Evolutionary conservation across 2,888 invertebrate species (phyloP).

Genomic region (Nipponacmea schrenckii): DNA sequence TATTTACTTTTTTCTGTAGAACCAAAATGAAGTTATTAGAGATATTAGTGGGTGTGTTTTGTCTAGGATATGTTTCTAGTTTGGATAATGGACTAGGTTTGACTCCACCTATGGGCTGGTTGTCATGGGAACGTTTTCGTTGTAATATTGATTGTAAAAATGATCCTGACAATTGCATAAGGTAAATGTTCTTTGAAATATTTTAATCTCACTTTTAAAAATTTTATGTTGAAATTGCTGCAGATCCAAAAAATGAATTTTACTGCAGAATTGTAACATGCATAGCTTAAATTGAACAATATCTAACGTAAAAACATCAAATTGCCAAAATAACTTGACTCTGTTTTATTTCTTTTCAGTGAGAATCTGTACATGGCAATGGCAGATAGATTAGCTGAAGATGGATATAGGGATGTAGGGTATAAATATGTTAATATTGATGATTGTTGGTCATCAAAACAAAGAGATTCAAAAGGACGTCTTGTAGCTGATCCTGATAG

Average conservation of each 20-base stretch:
- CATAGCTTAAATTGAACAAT: no score
- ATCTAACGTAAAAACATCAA: no score
- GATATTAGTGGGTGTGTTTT: no score
- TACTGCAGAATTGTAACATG: no score
- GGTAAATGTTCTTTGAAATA: conserved; percentile 31
- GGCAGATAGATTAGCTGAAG: conserved; percentile 73
- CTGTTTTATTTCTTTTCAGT: conserved; percentile 47
- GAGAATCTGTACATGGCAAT: conserved; percentile 67
- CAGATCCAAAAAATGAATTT: no score
- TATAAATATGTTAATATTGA: conserved; percentile 80
- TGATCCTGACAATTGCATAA: conserved; percentile 56
- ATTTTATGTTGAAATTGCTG: no score
- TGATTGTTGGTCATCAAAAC: conserved; percentile 90
- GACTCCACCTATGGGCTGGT: conserved; percentile 64
- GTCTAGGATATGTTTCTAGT: conserved; percentile 13
- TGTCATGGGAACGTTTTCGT: conserved; percentile 59
- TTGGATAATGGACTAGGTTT: conserved; percentile 58
- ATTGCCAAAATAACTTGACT: no score
- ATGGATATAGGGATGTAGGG: conserved; percentile 88
- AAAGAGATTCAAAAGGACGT: conserved; percentile 78
- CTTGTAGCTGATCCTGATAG: conserved; percentile 86
- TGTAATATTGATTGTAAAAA: conserved; percentile 53
- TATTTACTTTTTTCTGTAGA: no score
- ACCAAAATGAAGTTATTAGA: no score
- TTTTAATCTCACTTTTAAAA: background rate